Base-by-base conservation (phyloP, 2,888 invertebrate species). In the Tinea trinotella region DNA sequence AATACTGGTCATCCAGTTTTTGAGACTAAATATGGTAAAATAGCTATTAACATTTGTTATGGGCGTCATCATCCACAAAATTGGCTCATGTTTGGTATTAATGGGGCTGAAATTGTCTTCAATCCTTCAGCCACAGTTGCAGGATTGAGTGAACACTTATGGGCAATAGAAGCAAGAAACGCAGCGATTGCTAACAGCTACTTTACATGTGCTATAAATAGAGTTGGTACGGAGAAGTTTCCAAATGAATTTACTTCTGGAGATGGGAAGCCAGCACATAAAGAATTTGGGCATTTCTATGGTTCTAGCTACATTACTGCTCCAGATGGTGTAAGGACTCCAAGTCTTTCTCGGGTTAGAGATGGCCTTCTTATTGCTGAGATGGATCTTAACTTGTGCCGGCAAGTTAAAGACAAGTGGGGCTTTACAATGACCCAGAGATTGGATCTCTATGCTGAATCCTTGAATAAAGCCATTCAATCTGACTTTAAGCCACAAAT, bases 101-200 rank as follows among this genome's bases (percentile, higher is more conserved):
- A 99, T 81, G 98, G 98, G 2, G 99, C 99, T 1, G 99, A 99
- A 87, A 97, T 99, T 60, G 98, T 99, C 0, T 99, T 99, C 76
- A 99, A 99, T 79, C 99, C 99, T 3, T 98, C 97, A n/a, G 99
- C 99, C 1, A 99, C 99, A 64, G 94, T 89, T 22, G 88, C 90
- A 19, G 87, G 84, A 0, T 72, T 92, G 5, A 96, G 96, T 78
- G 98, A 99, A 74, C 97, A 97, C 0, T 74, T 99, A 55, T 99
- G 99, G 99, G 90, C 92, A 2, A 90, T 99, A 56, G 99, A 99
- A 83, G 99, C 99, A 0, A 87, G 99, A 58, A 95, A 94, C 86
- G 99, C 99, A 15, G 98, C 99, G 1, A 93, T 99, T 60, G 98
- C 99, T 0, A 99, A 99, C 70, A 93, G 93, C 65, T 99, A 97